A percentile compares a stretch with the other conserved stretches of the same genome.
phyloP scores from a whole-genome alignment of 2,113 vertebrate species.

The Alexandromys fortis region DNA sequence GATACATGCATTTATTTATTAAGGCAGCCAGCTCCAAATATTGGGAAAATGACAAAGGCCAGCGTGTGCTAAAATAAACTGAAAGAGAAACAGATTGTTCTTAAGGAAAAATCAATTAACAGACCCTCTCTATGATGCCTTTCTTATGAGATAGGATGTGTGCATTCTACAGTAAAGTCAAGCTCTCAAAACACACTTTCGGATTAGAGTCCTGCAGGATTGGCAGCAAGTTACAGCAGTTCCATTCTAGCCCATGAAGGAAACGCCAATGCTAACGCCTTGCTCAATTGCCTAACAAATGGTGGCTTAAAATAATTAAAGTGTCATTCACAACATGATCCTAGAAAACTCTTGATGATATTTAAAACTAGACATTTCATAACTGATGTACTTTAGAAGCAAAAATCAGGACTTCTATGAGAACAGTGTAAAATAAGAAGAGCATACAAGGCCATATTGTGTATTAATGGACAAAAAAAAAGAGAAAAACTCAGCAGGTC shows the following conservation, averaged over 20 bases:
- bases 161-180: slow-evolving; percentile 60
- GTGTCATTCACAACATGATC: slow-evolving; percentile 33
- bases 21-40: slow-evolving; percentile 76
- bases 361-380: slow-evolving; percentile 53
- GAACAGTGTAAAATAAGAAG: background rate
- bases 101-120: slow-evolving; percentile 83
- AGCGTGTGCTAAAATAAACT: slow-evolving; percentile 76
- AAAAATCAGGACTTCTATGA: background rate
- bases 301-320: slow-evolving; percentile 62
- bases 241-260: background rate
- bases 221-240: slow-evolving; percentile 35
- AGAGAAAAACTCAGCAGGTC: slow-evolving; percentile 15
- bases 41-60: slow-evolving; percentile 80
- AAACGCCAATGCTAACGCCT: slow-evolving; percentile 39
- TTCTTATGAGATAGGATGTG: slow-evolving; percentile 49
- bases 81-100: slow-evolving; percentile 78
- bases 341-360: slow-evolving; percentile 38
- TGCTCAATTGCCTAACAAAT: slow-evolving; percentile 55
- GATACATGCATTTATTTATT: slow-evolving; percentile 86
- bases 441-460: background rate
- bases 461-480: background rate
- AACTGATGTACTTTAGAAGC: slow-evolving; percentile 32
- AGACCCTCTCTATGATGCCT: slow-evolving; percentile 44
- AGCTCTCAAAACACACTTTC: slow-evolving; percentile 63
- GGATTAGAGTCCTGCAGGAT: slow-evolving; percentile 78